Evolutionary conservation across 1,140 invertebrate genomes (phyloP).

Genomic region (Whitmania pigra): DNA sequence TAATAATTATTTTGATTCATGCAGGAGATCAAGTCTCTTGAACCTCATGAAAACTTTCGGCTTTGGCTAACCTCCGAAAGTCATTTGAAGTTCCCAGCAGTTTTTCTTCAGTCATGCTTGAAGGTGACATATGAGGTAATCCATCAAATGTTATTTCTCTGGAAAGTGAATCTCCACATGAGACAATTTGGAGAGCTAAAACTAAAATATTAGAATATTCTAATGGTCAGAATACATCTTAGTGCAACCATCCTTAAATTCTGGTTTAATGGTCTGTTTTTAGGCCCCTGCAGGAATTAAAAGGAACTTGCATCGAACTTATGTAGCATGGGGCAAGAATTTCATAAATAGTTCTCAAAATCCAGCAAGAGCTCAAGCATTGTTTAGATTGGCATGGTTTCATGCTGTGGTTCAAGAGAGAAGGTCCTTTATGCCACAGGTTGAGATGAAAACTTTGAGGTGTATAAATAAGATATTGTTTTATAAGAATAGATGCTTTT

Average conservation of each 20-base stretch:
- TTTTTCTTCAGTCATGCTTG: slow-evolving; percentile 53
- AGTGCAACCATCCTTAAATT: too few species aligned
- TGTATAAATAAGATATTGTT: not conserved
- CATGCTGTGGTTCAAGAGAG: slow-evolving; percentile 78
- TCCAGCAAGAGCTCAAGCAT: slow-evolving; percentile 45
- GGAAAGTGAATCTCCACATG: too few species aligned
- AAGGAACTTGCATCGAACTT: slow-evolving; percentile 51
- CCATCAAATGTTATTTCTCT: not conserved
- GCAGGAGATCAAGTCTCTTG: slow-evolving; percentile 49
- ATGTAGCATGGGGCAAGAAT: slow-evolving; percentile 48
- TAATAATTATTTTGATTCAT: slow-evolving; percentile 17
- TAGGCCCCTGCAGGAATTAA: slow-evolving; percentile 56
- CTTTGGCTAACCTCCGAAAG: slow-evolving; percentile 66
- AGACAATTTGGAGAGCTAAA: too few species aligned
- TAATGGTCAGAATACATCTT: too few species aligned
- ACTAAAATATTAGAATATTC: too few species aligned
- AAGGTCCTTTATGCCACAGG: slow-evolving; percentile 66
- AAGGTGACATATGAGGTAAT: slow-evolving; percentile 73
- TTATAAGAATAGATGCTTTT: slow-evolving; percentile 22
- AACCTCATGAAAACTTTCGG: slow-evolving; percentile 53
- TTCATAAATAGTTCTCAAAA: slow-evolving; percentile 43
- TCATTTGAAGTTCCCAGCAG: slow-evolving; percentile 54
- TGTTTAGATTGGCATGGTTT: slow-evolving; percentile 63
- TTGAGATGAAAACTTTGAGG: slow-evolving; percentile 24
- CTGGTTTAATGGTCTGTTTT: slow-evolving; percentile 24